Percentiles rank a stretch among this genome's conserved stretches.
These are phyloP conservation scores for Dichetophora obliterata DNA, from an alignment of 2,888 invertebrate genomes.

Conservation along the genomic window DNA sequence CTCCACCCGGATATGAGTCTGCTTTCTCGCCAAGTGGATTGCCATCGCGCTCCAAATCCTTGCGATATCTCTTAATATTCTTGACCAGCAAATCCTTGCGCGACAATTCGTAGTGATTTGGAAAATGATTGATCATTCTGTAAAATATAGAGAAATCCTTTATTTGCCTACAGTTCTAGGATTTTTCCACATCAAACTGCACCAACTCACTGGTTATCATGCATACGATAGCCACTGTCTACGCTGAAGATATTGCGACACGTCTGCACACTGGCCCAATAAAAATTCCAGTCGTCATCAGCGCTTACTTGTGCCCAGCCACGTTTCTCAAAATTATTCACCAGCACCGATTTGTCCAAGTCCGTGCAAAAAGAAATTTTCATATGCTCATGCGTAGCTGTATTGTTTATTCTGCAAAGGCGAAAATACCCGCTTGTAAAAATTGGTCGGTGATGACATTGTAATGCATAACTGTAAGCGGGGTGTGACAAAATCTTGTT, in stretches of 20 bases:
- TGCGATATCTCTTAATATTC: slow-evolving; percentile 93
- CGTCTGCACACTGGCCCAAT: slow-evolving; percentile 94
- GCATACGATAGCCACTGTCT: slow-evolving; percentile 92
- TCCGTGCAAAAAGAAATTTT: slow-evolving; percentile 68
- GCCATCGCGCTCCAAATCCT: slow-evolving; percentile 92
- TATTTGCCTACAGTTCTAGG: neutral
- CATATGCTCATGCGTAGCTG: slow-evolving; percentile 50
- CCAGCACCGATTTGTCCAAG: slow-evolving; percentile 92
- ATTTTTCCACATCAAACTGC: neutral
- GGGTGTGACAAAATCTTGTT: too few relatives aligned
- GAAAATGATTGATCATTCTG: slow-evolving; percentile 91
- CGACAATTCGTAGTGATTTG: slow-evolving; percentile 95
- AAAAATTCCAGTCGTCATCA: slow-evolving; percentile 96
- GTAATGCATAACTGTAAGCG: too few relatives aligned
- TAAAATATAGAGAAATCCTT: neutral
- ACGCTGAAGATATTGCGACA: slow-evolving; percentile 92
- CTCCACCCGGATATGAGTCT: slow-evolving; percentile 70
- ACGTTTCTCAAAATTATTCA: slow-evolving; percentile 91
- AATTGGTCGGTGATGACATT: too few relatives aligned
- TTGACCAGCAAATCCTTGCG: slow-evolving; percentile 96
- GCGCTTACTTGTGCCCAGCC: slow-evolving; percentile 87
- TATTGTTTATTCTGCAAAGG: slow-evolving; percentile 45
- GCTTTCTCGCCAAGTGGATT: slow-evolving; percentile 85
- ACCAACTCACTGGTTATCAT: slow-evolving; percentile 81
- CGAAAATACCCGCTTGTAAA: too few relatives aligned